These are phyloP conservation scores for Coreoperca whiteheadi DNA, from an alignment of 2,113 vertebrate genomes.

Conservation along the genomic window DNA sequence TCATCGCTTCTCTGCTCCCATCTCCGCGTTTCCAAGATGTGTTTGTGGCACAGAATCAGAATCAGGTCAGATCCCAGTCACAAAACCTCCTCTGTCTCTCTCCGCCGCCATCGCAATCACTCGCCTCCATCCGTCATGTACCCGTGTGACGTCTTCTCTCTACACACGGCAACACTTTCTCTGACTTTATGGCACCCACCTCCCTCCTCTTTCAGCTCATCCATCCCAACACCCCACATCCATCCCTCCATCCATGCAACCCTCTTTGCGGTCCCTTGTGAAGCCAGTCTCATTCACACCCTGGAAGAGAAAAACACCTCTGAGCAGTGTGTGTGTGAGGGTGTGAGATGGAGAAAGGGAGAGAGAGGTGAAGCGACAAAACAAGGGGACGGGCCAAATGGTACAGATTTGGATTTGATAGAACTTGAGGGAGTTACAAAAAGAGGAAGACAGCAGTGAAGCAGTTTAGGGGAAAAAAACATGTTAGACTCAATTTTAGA, in stretches of 20 bases:
- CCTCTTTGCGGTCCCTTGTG: constrained; percentile 35
- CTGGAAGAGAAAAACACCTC: constrained; percentile 52
- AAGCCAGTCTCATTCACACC: constrained; percentile 62
- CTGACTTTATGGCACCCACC: neutral
- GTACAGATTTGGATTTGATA: neutral
- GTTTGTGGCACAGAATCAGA: neutral
- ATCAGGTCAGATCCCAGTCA: neutral
- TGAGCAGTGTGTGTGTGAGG: constrained; percentile 6
- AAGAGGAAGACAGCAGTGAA: neutral
- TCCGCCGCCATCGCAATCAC: neutral
- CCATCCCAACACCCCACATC: neutral
- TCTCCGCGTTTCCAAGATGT: neutral
- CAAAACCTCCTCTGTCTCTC: neutral
- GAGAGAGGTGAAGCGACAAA: neutral
- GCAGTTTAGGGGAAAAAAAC: too few species aligned
- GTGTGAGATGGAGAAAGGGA: constrained; percentile 46
- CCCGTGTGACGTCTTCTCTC: neutral
- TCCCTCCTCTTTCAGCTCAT: neutral
- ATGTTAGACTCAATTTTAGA: neutral
- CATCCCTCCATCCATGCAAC: constrained; percentile 3
- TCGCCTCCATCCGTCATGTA: neutral
- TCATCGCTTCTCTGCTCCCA: neutral
- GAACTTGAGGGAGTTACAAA: neutral
- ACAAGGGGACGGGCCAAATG: neutral
- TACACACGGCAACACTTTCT: neutral